phyloP scores from a whole-genome alignment of 2,113 vertebrate genomes.

The Calidris pygmaea region DNA sequence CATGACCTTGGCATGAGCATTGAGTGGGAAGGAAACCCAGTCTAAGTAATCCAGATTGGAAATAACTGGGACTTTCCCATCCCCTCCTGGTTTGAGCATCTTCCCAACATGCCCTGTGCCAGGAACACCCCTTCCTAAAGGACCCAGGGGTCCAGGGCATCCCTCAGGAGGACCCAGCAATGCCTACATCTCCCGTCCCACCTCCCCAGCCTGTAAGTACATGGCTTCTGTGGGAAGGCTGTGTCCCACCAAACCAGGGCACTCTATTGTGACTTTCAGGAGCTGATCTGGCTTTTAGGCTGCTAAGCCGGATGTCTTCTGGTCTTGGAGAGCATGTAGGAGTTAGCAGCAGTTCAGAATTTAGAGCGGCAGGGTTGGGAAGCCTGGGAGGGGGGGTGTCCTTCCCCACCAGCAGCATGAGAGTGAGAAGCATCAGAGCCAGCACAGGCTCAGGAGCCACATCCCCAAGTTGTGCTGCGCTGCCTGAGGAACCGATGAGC shows the following conservation, averaged over 20 bases:
- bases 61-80: neutral
- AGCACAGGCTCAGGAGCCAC: neutral
- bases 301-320: neutral
- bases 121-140: neutral
- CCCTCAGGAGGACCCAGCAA: neutral
- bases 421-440: neutral
- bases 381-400: neutral
- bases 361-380: neutral
- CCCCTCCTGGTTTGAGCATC: neutral
- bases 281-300: neutral
- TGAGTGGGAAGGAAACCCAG: neutral
- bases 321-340: neutral
- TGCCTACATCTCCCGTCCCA: neutral
- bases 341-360: neutral
- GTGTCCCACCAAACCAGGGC: neutral
- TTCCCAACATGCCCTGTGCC: neutral
- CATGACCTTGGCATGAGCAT: neutral
- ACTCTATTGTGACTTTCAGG: neutral
- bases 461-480: neutral
- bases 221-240: neutral
- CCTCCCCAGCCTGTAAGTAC: neutral
- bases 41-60: neutral
- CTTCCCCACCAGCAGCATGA: fast-evolving
- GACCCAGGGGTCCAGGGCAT: neutral
- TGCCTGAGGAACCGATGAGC: neutral